These are phyloP conservation scores for Leptodactylus fuscus DNA, from an alignment of 2,113 vertebrate genomes.

Conservation along the genomic window DNA sequence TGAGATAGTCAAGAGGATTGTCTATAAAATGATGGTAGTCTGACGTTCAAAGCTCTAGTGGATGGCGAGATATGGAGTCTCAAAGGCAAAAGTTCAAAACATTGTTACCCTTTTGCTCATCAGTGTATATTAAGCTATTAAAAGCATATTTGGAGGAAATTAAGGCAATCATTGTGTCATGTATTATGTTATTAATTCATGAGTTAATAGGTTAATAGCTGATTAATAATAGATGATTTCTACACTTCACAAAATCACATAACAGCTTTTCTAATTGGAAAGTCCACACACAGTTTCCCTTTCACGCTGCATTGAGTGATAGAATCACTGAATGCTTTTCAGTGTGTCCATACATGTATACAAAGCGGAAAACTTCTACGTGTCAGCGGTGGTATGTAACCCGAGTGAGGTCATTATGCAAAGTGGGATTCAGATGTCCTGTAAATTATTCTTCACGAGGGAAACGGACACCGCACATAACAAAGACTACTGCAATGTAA, in stretches of 20 bases:
- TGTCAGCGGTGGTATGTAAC: slow-evolving; percentile 76
- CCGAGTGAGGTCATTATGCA: slow-evolving; percentile 70
- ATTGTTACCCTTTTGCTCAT: too few species aligned
- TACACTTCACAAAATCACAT: slow-evolving; percentile 33
- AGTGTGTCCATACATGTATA: slow-evolving; percentile 64
- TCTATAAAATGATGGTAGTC: too few species aligned
- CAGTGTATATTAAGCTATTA: neutral
- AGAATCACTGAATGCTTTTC: slow-evolving; percentile 52
- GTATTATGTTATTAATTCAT: neutral
- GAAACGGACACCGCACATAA: slow-evolving; percentile 74
- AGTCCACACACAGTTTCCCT: slow-evolving; percentile 34
- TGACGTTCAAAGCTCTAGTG: too few species aligned
- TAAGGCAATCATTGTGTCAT: neutral
- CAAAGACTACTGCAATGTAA: slow-evolving; percentile 64
- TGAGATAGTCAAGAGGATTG: too few species aligned
- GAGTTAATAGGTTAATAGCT: slow-evolving; percentile 6
- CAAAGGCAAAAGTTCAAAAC: too few species aligned
- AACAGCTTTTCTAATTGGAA: slow-evolving; percentile 33
- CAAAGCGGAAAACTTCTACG: slow-evolving; percentile 70
- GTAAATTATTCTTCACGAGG: slow-evolving; percentile 74
- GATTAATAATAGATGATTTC: neutral
- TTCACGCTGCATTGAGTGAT: slow-evolving; percentile 57
- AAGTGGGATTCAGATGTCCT: slow-evolving; percentile 75
- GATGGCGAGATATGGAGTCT: too few species aligned
- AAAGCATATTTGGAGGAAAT: neutral